Conservation (phyloP, 2,797 vertebrate species). For the Eurystomus glaucurus region DNA sequence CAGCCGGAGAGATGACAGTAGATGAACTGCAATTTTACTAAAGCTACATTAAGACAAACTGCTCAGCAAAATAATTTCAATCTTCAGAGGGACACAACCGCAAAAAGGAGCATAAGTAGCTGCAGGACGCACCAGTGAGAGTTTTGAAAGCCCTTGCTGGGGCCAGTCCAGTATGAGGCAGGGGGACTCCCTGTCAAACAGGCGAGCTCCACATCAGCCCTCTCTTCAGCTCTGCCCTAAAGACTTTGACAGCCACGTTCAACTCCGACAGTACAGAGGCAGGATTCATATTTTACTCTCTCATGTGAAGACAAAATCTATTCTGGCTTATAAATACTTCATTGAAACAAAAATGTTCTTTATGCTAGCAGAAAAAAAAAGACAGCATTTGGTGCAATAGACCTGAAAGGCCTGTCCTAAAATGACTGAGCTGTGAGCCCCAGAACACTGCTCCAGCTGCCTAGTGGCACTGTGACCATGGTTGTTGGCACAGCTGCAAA, state of each 20-base stretch:
- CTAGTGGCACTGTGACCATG: accelerated
- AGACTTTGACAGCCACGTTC: not conserved
- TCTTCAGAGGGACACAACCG: not conserved
- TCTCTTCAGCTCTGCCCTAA: not conserved
- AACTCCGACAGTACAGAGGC: not conserved
- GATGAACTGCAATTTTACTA: not conserved
- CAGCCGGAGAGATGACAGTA: not conserved
- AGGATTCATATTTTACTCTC: slow-evolving; percentile 20
- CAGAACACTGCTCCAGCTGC: not conserved
- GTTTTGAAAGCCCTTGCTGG: not conserved
- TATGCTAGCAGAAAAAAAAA: not conserved
- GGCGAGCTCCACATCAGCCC: accelerated
- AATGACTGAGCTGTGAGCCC: not conserved
- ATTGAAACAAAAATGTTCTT: not conserved
- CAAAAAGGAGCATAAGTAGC: accelerated
- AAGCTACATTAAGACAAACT: not conserved
- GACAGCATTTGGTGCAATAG: accelerated
- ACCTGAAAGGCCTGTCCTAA: not conserved
- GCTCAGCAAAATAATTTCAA: not conserved
- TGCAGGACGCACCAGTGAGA: not conserved
- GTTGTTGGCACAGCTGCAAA: not conserved
- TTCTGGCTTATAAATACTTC: not conserved
- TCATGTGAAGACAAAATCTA: not conserved
- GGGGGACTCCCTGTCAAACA: accelerated
- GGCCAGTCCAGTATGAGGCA: accelerated